Percentiles rank a stretch among this genome's conserved stretches.
Conservation (phyloP, 2,888 invertebrate genomes). For the Epicampocera succincta region DNA sequence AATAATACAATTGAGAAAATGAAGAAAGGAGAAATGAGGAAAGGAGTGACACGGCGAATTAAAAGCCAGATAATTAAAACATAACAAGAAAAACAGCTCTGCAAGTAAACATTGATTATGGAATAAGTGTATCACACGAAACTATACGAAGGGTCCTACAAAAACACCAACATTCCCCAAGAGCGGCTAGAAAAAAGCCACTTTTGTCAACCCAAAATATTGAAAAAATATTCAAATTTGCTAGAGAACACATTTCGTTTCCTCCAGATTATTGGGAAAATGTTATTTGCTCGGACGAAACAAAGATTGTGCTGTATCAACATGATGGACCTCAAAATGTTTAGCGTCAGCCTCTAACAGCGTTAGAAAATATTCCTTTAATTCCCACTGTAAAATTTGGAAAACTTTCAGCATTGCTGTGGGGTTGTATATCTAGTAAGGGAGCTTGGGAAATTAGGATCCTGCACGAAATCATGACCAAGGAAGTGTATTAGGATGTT, state of each 20-base stretch:
- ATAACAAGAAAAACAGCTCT: too few relatives aligned
- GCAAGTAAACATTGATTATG: too few relatives aligned
- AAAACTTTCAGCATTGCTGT: background rate
- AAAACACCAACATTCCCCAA: background rate
- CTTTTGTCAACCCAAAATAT: background rate
- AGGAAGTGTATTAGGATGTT: too few relatives aligned
- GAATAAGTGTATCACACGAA: too few relatives aligned
- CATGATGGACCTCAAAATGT: too few relatives aligned
- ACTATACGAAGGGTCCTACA: background rate
- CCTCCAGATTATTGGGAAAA: background rate
- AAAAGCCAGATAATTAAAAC: too few relatives aligned
- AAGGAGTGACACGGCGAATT: too few relatives aligned
- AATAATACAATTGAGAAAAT: too few relatives aligned
- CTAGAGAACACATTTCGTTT: background rate
- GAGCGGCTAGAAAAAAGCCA: background rate
- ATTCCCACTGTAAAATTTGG: slow-evolving; percentile 19
- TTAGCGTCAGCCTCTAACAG: too few relatives aligned
- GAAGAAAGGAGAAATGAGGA: too few relatives aligned
- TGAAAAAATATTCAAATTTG: background rate
- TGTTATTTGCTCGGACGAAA: background rate
- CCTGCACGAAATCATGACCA: background rate
- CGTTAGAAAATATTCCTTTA: too few relatives aligned
- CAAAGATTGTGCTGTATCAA: background rate
- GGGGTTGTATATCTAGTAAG: background rate
- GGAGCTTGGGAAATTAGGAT: background rate